Conservation (phyloP, 2,888 invertebrate species). For the Ectemnius lituratus region DNA sequence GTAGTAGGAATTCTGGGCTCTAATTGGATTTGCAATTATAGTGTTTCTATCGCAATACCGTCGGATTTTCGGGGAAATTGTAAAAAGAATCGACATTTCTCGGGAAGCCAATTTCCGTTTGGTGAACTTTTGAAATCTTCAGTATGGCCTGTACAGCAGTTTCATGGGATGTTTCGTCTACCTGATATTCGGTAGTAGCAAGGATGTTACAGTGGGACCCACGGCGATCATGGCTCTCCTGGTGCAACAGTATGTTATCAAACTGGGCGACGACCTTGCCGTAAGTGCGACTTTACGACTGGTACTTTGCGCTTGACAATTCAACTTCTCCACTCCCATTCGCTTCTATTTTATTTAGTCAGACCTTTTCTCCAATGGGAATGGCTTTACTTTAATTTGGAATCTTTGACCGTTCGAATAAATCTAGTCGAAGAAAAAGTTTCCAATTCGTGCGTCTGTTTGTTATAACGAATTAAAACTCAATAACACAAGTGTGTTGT, state of each 20-base stretch:
- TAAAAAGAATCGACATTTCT: slow-evolving; percentile 28
- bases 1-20: too few relatives aligned
- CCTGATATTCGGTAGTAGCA: slow-evolving; percentile 80
- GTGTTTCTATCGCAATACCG: too few relatives aligned
- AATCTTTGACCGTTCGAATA: too few relatives aligned
- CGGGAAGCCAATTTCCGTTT: slow-evolving; percentile 39
- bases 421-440: too few relatives aligned
- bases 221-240: slow-evolving; percentile 84
- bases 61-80: neutral
- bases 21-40: too few relatives aligned
- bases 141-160: slow-evolving; percentile 82
- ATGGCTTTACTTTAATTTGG: too few relatives aligned
- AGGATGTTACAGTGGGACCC: slow-evolving; percentile 80
- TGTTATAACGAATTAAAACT: too few relatives aligned
- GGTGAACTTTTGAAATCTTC: slow-evolving; percentile 64
- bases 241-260: slow-evolving; percentile 77
- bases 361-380: too few relatives aligned
- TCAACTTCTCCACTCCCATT: neutral
- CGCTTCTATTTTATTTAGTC: too few relatives aligned
- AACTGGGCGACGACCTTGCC: slow-evolving; percentile 76
- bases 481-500: too few relatives aligned
- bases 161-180: slow-evolving; percentile 81
- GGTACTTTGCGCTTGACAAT: neutral
- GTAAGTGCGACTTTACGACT: slow-evolving; percentile 63
- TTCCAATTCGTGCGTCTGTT: too few relatives aligned